phyloP scores from a whole-genome alignment of 2,113 vertebrate genomes.

The Condylura cristata region DNA sequence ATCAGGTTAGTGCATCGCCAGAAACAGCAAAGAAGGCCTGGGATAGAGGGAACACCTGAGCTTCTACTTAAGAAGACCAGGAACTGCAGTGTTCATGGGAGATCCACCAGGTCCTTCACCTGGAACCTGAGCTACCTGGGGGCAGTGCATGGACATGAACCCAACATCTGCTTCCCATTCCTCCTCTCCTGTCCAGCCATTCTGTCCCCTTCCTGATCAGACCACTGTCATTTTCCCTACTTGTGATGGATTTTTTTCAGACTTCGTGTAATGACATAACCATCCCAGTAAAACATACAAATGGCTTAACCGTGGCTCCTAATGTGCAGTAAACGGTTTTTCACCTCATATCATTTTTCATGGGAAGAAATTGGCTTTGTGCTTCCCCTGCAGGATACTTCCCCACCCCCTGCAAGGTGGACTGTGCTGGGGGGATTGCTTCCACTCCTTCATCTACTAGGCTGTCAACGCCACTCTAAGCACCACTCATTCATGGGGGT shows the following conservation, averaged over 20 bases:
- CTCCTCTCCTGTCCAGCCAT: background rate
- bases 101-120: background rate
- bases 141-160: rapidly evolving
- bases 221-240: slow-evolving; percentile 24
- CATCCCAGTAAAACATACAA: slow-evolving; percentile 75
- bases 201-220: background rate
- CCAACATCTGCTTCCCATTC: background rate
- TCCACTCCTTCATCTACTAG: background rate
- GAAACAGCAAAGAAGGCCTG: background rate
- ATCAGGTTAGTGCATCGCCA: background rate
- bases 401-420: background rate
- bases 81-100: background rate
- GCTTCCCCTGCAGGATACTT: background rate
- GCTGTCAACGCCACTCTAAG: slow-evolving; percentile 57
- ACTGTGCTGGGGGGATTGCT: background rate
- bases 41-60: background rate
- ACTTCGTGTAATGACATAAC: slow-evolving; percentile 67
- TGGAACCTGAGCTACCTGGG: background rate
- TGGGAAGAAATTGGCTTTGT: slow-evolving; percentile 60
- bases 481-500: slow-evolving; percentile 1
- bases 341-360: slow-evolving; percentile 72
- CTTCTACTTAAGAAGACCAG: background rate
- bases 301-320: slow-evolving; percentile 52
- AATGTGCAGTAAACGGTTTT: slow-evolving; percentile 66
- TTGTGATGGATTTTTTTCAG: slow-evolving; percentile 65